Percentiles rank a stretch among this genome's conserved stretches.
Conservation (phyloP, 1,140 invertebrate genomes). For the Bacillus rossius region DNA sequence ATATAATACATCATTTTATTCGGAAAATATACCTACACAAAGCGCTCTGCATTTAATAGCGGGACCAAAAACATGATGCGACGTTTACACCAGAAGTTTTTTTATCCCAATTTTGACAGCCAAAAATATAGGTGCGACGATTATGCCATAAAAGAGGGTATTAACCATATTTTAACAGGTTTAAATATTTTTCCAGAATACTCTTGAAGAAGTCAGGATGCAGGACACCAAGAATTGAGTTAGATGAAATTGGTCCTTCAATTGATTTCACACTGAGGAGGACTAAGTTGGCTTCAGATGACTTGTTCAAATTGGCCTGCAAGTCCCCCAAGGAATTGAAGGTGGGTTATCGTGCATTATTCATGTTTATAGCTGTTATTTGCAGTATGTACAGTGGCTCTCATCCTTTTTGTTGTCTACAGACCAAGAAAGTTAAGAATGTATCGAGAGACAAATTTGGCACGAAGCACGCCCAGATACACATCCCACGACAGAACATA, state of each 20-base stretch:
- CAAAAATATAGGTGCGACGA: too few relatives aligned
- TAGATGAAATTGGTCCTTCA: constrained; percentile 93
- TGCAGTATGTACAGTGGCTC: background rate
- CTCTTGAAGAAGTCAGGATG: constrained; percentile 87
- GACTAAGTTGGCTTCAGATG: constrained; percentile 83
- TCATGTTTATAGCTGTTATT: background rate
- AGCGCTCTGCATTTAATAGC: too few relatives aligned
- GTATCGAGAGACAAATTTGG: constrained; percentile 82
- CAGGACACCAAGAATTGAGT: constrained; percentile 80
- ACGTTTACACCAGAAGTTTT: too few relatives aligned
- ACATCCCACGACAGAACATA: constrained; percentile 87
- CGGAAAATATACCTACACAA: too few relatives aligned
- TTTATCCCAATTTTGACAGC: too few relatives aligned
- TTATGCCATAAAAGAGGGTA: too few relatives aligned
- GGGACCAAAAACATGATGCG: too few relatives aligned
- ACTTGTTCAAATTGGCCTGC: constrained; percentile 83
- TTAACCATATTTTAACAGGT: background rate
- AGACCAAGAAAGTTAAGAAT: constrained; percentile 87
- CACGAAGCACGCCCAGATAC: constrained; percentile 84
- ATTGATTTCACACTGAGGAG: constrained; percentile 81
- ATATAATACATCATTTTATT: too few relatives aligned
- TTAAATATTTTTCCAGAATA: constrained; percentile 54
- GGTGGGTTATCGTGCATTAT: constrained; percentile 37
- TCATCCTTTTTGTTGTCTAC: constrained; percentile 26
- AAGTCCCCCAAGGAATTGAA: constrained; percentile 80